Evolutionary conservation across 1,140 invertebrate species (phyloP), one percentile per base, ranked within the genome.

Genomic region (Orius insidiosus): DNA sequence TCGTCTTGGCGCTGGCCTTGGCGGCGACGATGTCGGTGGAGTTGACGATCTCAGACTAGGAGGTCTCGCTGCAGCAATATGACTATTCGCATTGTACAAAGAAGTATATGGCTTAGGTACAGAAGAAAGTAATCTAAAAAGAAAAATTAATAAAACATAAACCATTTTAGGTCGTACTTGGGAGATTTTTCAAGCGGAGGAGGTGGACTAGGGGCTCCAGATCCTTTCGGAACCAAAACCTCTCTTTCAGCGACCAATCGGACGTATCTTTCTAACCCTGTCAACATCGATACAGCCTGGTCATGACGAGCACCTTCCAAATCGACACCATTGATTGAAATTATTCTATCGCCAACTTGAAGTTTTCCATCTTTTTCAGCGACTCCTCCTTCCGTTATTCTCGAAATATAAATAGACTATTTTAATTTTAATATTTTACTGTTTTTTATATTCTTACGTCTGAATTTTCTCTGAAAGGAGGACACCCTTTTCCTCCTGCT

Each of bases 281-380:
- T 94, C 16, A 97, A 67, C 58, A 94, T n/a, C n/a, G n/a, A n/a
- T 1, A 96, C 89, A 11, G 88, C 90, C 56, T 90, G 80, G 55
- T 95, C 89, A 63, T 96, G 90, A 31, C 82, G 70, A 0, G 87
- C 85, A 53, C 80, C 80, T 37, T 78, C 79, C 72, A 97, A 77
- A 66, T 95, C 89, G 15, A 88, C 79, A 51, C 88, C 88, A 63
- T 97, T 96, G 54, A 98, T 96, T 52, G 89, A 92, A 50, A 93
- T 69, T 45, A 98, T 78, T 62, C 80, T 77, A 66, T 98, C 93
- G 11, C 93, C 93, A 46, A 96, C 78, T 63, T 76, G 69, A 54
- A 98, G 71, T 67, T 93, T 93, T 37, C 87, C 90, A 67, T 95
- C 87, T 58, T 78, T 80, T 52, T 87, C 80, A 30, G 93, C 92